Evolutionary conservation across 2,113 vertebrate genomes (phyloP), one percentile per base, ranked within the genome.

Genomic region (Nettapus auritus): DNA sequence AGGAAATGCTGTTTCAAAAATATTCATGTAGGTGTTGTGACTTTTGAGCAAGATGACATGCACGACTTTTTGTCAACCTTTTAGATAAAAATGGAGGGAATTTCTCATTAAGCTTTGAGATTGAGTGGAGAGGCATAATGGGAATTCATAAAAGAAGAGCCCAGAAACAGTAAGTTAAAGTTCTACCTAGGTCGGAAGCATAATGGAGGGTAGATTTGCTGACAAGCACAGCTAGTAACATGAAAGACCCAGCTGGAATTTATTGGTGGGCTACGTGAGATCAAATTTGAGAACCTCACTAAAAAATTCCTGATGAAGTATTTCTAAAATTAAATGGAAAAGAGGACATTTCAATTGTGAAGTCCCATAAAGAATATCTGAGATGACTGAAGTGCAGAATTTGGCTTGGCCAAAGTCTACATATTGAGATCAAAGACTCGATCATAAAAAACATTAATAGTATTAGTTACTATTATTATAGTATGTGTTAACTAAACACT

Each of bases 1-100:
- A 90, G 93, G 68, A 94, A 88, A 86, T 84, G 80, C 76, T 90
- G 25, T 92, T 95, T 5, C 1, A 31, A 59, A 74, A 57, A 70
- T 64, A 75, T 74, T 70, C 48, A 69, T 48, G n/a, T 8, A 81
- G n/a, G 50, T 89, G n/a, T 9, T 80, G 67, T 83, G 77, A 94
- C 57, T 86, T 74, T 52, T 34, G 48, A 83, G 60, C 13, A 90
- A 82, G 88, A 77, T 48, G 16, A 60, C 36, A 40, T 4, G 6
- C 33, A 31, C 34, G 6, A 76, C 74, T 71, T 71, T 74, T 81
- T 64, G 55, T 33, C 28, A 76, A 34, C 28, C 57, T 85, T 46
- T 29, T 84, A 85, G 50, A 82, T 55, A 93, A 93, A 96, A 92
- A 90, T 59, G 5, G 34, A 82, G n/a, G 62, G 6, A 55, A 63